Evolutionary conservation across 2,113 vertebrate species (phyloP).

Genomic region (Gnathonemus echidnorhynchus): DNA sequence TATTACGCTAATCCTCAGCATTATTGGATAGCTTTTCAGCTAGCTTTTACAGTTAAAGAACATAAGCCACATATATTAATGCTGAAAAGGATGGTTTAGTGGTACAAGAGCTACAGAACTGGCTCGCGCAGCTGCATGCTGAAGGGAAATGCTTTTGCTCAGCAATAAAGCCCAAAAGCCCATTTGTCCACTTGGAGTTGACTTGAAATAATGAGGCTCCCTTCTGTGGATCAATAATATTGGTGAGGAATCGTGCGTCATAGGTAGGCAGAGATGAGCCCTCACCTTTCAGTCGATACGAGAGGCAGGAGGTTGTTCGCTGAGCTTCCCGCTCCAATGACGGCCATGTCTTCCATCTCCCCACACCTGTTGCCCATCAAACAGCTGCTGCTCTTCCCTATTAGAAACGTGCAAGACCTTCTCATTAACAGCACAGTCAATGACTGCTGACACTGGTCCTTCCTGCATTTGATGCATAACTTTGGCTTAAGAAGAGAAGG

Average conservation of each 20-base stretch:
- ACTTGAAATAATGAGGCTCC: conserved; percentile 57
- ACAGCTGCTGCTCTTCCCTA: neutral
- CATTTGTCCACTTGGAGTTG: conserved; percentile 56
- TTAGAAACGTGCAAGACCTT: neutral
- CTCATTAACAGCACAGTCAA: conserved; percentile 1
- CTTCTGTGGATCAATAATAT: conserved; percentile 58
- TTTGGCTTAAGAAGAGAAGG: neutral
- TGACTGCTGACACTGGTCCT: neutral
- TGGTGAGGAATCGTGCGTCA: conserved; percentile 53
- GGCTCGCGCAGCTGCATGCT: conserved; percentile 37
- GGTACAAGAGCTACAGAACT: conserved; percentile 46
- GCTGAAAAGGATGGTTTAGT: conserved; percentile 44
- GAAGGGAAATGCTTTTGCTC: conserved; percentile 46
- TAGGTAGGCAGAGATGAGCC: conserved; percentile 44
- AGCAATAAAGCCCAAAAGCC: conserved; percentile 53
- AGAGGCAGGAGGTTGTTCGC: conserved; percentile 20
- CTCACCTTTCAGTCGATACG: conserved; percentile 33
- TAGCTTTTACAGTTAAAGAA: conserved; percentile 17
- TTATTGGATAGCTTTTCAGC: neutral
- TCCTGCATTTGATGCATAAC: neutral
- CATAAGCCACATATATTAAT: conserved; percentile 40
- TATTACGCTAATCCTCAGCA: neutral
- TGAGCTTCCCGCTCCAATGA: conserved; percentile 26
- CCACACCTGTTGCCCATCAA: neutral
- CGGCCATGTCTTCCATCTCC: conserved; percentile 17